Evolutionary conservation across 1,140 invertebrate species (phyloP).

Genomic region (Drosophila dunni): DNA sequence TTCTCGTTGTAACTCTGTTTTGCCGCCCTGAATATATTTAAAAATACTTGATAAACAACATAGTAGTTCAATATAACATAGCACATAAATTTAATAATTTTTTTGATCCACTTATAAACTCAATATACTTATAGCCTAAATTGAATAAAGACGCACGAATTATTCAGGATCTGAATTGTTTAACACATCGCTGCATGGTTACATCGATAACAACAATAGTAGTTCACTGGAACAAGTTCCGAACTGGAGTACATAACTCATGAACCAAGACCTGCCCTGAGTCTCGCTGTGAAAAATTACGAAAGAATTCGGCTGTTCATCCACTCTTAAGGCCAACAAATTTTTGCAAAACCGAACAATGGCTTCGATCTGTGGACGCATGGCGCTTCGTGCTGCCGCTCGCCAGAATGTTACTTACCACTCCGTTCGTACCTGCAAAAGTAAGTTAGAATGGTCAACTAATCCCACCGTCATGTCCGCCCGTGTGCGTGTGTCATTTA

Average conservation of each 20-base stretch:
- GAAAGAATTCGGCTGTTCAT: slow-evolving; percentile 78
- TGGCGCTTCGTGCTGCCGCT: slow-evolving; percentile 85
- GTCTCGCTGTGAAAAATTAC: slow-evolving; percentile 75
- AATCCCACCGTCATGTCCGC: slow-evolving; percentile 51
- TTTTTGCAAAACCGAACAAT: slow-evolving; percentile 84
- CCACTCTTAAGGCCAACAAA: slow-evolving; percentile 62
- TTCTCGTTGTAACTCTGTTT: neutral
- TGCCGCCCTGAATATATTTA: no score
- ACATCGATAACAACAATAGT: neutral
- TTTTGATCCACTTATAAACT: no score
- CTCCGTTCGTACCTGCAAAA: slow-evolving; percentile 84
- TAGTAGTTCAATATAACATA: no score
- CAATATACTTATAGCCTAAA: no score
- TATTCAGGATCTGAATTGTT: no score
- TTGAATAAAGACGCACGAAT: no score
- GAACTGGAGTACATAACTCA: slow-evolving; percentile 34
- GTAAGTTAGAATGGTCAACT: slow-evolving; percentile 77
- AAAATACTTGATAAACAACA: no score
- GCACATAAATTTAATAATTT: no score
- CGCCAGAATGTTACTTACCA: slow-evolving; percentile 85
- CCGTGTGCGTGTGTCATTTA: slow-evolving; percentile 1
- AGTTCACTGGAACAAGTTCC: slow-evolving; percentile 22
- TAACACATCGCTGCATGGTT: neutral
- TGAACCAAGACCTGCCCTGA: slow-evolving; percentile 49
- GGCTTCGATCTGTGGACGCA: slow-evolving; percentile 86